A percentile compares a stretch with the other conserved stretches of the same genome.
Conservation (phyloP, 2,888 invertebrate genomes). For the Dexiosoma caninum region DNA sequence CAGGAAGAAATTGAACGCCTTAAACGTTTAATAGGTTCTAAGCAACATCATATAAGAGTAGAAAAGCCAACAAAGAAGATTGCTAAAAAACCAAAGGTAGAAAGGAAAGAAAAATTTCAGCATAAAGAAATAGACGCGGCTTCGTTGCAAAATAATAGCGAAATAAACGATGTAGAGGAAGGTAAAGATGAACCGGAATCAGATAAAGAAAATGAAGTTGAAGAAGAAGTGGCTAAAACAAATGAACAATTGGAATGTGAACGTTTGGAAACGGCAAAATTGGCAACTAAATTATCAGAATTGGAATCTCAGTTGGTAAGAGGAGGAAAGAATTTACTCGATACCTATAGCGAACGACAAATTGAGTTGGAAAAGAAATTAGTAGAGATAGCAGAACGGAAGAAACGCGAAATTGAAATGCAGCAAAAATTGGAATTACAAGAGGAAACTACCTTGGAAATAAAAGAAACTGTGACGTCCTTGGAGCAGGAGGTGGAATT, state of each 20-base stretch:
- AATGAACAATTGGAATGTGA: slow-evolving; percentile 82
- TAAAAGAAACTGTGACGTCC: slow-evolving; percentile 93
- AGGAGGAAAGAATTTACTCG: slow-evolving; percentile 95
- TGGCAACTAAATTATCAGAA: slow-evolving; percentile 87
- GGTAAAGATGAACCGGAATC: slow-evolving; percentile 76
- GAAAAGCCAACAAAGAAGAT: slow-evolving; percentile 69
- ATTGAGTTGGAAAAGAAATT: slow-evolving; percentile 90
- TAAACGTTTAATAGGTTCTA: slow-evolving; percentile 77
- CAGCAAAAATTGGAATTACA: slow-evolving; percentile 94
- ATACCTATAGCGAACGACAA: slow-evolving; percentile 96
- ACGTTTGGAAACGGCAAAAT: slow-evolving; percentile 84
- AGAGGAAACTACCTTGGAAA: slow-evolving; percentile 93
- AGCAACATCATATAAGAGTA: slow-evolving; percentile 76
- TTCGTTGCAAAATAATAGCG: neutral
- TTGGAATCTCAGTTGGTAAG: slow-evolving; percentile 96
- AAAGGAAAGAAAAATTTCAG: slow-evolving; percentile 67
- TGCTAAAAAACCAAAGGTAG: slow-evolving; percentile 69
- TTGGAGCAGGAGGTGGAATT: slow-evolving; percentile 98
- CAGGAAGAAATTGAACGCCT: slow-evolving; percentile 94
- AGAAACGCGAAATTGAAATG: slow-evolving; percentile 87
- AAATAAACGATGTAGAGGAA: slow-evolving; percentile 65
- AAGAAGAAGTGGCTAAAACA: slow-evolving; percentile 74
- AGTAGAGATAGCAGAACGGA: slow-evolving; percentile 92
- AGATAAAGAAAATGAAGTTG: slow-evolving; percentile 76
- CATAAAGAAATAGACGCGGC: slow-evolving; percentile 66